phyloP scores from a whole-genome alignment of 2,888 invertebrate species.

The Mythimna loreyi region DNA sequence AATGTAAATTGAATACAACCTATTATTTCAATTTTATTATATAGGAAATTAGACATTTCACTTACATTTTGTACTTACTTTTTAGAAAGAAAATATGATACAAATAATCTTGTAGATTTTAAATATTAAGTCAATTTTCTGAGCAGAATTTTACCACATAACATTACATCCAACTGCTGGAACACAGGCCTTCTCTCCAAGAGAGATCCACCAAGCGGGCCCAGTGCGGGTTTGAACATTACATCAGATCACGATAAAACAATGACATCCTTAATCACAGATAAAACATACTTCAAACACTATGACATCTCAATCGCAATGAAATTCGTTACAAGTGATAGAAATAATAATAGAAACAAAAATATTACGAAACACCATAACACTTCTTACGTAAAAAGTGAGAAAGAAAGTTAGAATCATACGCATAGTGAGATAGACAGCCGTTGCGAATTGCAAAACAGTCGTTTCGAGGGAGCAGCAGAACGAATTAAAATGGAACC shows the following conservation, averaged over 20 bases:
- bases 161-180: no score
- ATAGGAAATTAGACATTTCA: background rate
- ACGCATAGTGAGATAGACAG: conserved; percentile 65
- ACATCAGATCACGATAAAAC: background rate
- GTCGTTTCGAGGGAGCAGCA: conserved; percentile 70
- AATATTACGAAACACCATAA: conserved; percentile 59
- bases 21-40: conserved; percentile 26
- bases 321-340: conserved; percentile 54
- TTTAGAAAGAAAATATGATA: background rate
- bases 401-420: conserved; percentile 70
- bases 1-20: conserved; percentile 29
- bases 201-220: no score
- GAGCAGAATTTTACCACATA: background rate
- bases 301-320: conserved; percentile 27
- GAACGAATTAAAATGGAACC: conserved; percentile 74
- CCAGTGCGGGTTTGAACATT: no score
- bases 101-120: background rate
- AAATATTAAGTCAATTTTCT: no score
- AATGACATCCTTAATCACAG: conserved; percentile 15
- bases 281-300: conserved; percentile 25
- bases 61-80: background rate
- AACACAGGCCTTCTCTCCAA: no score
- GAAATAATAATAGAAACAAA: conserved; percentile 25
- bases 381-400: conserved; percentile 72
- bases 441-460: conserved; percentile 76